phyloP scores from a whole-genome alignment of 1,140 invertebrate genomes.

The Manduca sexta region DNA sequence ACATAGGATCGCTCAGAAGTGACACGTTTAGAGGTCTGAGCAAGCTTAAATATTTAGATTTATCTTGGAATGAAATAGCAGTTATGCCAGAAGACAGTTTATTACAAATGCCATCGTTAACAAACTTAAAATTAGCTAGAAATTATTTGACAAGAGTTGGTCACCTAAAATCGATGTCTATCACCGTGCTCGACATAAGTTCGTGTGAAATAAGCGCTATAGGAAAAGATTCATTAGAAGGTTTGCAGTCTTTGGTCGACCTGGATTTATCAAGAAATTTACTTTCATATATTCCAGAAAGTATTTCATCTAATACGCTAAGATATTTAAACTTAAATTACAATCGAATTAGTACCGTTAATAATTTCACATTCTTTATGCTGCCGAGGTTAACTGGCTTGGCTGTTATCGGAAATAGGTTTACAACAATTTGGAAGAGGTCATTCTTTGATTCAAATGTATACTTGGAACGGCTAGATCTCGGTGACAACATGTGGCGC shows the following conservation, averaged over 20 bases:
- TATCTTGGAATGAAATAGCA: conserved; percentile 79
- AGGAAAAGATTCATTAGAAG: conserved; percentile 69
- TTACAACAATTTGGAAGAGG: conserved; percentile 75
- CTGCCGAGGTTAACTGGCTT: conserved; percentile 73
- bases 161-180: conserved; percentile 72
- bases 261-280: conserved; percentile 76
- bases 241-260: conserved; percentile 69
- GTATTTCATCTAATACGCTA: conserved; percentile 72
- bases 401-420: conserved; percentile 78
- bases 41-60: conserved; percentile 75
- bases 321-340: conserved; percentile 75
- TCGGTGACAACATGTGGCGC: conserved; percentile 82
- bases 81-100: conserved; percentile 72
- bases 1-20: conserved; percentile 71
- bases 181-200: conserved; percentile 74
- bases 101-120: conserved; percentile 71
- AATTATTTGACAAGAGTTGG: conserved; percentile 77
- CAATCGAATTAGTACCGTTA: conserved; percentile 69
- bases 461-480: conserved; percentile 71
- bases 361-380: conserved; percentile 72
- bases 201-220: conserved; percentile 75
- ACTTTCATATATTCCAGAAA: conserved; percentile 73
- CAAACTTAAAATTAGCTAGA: conserved; percentile 75
- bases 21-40: conserved; percentile 74
- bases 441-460: conserved; percentile 76